phyloP scores from a whole-genome alignment of 2,888 invertebrate species.

The Amphipoea lucens region DNA sequence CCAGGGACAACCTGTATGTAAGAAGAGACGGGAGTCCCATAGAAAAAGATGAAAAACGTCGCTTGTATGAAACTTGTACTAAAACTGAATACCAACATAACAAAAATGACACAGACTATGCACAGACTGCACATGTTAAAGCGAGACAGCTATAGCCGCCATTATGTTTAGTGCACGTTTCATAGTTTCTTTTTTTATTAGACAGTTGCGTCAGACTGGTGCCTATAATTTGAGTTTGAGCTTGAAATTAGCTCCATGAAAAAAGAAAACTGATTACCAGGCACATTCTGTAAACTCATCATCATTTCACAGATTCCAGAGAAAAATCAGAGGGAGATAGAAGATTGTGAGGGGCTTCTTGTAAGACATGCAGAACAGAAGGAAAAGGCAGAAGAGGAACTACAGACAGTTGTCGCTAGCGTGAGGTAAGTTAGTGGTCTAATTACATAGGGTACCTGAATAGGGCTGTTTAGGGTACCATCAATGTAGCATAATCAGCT shows the following conservation, averaged over 20 bases:
- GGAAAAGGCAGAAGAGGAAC: constrained; percentile 89
- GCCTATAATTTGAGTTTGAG: neutral
- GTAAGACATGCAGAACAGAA: constrained; percentile 90
- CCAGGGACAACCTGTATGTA: too few relatives aligned
- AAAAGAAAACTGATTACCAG: neutral
- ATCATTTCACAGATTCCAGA: constrained; percentile 90
- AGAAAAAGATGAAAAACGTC: too few relatives aligned
- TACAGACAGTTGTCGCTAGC: constrained; percentile 90
- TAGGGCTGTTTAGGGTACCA: neutral
- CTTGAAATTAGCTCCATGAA: neutral
- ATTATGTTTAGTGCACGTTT: too few relatives aligned
- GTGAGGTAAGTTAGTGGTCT: constrained; percentile 85
- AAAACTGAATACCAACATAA: too few relatives aligned
- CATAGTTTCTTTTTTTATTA: too few relatives aligned
- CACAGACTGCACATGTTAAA: too few relatives aligned
- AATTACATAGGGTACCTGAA: neutral
- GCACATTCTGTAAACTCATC: neutral
- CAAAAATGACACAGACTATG: too few relatives aligned
- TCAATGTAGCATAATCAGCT: too few relatives aligned
- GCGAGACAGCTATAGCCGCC: too few relatives aligned
- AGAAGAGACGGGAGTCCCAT: too few relatives aligned
- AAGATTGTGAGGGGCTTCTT: constrained; percentile 91
- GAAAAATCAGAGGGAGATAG: constrained; percentile 93
- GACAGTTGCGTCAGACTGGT: too few relatives aligned
- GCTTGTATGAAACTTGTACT: too few relatives aligned